These are phyloP conservation scores for Azemiops feae DNA, from an alignment of 2,113 vertebrate species.

Conservation along the genomic window DNA sequence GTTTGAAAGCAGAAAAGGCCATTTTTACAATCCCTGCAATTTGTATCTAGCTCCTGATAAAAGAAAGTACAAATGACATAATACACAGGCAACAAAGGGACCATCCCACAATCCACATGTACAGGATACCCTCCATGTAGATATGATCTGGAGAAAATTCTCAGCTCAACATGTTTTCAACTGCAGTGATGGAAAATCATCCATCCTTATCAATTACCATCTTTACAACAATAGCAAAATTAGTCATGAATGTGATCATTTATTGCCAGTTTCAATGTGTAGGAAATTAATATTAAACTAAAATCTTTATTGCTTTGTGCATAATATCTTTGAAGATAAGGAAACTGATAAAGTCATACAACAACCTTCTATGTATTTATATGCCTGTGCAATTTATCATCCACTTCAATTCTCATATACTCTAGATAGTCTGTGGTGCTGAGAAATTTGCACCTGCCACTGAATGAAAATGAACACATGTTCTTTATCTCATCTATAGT, in stretches of 20 bases:
- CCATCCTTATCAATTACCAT: background rate
- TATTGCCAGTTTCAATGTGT: background rate
- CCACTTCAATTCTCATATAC: too few relatives aligned
- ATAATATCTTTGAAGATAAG: background rate
- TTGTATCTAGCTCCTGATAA: background rate
- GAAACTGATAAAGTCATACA: background rate
- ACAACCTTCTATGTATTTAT: background rate
- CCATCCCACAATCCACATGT: background rate
- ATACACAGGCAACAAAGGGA: background rate
- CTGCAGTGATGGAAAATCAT: background rate
- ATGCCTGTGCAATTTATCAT: too few relatives aligned
- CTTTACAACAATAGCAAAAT: background rate
- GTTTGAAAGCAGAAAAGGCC: background rate
- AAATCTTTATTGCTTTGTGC: background rate
- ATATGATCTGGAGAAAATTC: background rate
- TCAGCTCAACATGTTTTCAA: background rate
- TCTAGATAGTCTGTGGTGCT: background rate
- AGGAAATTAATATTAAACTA: background rate
- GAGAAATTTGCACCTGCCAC: background rate
- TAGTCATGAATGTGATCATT: background rate
- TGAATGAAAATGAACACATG: background rate
- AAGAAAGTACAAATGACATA: background rate
- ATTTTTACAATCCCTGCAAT: background rate
- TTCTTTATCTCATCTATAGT: background rate
- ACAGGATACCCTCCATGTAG: background rate